Evolutionary conservation across 2,113 vertebrate species (phyloP).

Genomic region (Dolichallabes microphthalmus): DNA sequence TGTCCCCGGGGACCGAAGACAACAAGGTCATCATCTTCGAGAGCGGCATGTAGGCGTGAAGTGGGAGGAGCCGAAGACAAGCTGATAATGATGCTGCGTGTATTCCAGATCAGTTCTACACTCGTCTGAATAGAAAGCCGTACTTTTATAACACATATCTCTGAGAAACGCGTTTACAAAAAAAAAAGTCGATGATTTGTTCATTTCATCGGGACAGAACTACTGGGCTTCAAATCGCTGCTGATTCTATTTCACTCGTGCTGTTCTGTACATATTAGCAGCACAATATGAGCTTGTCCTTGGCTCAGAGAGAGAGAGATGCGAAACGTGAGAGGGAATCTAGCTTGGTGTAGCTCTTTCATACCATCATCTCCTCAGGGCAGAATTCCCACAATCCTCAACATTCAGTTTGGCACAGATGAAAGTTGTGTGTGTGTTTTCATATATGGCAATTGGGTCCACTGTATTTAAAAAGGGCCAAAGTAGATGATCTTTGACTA

Average conservation of each 20-base stretch:
- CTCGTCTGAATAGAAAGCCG: background rate
- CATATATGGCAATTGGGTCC: conserved; percentile 4
- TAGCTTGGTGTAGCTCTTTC: conserved; percentile 25
- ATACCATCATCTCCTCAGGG: conserved; percentile 35
- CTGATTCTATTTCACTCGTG: background rate
- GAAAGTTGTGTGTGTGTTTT: background rate
- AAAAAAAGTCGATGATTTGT: background rate
- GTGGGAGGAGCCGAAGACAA: conserved; percentile 42
- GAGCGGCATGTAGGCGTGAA: conserved; percentile 74
- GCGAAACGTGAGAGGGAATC: background rate
- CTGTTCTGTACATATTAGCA: background rate
- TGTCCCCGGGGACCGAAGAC: conserved; percentile 69
- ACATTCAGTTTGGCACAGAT: background rate
- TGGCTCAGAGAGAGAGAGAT: background rate
- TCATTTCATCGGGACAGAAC: too few relatives aligned
- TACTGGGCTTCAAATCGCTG: background rate
- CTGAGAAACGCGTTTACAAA: background rate
- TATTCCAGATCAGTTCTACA: conserved; percentile 18
- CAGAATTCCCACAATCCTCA: conserved; percentile 58
- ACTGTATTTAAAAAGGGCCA: conserved; percentile 34
- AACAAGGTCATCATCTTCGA: conserved; percentile 81
- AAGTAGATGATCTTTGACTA: background rate
- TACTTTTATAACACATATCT: background rate
- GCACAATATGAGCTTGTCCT: conserved; percentile 37
- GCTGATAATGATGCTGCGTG: conserved; percentile 30